Percentiles rank a stretch among this genome's conserved stretches.
Evolutionary conservation across 2,888 invertebrate genomes (phyloP).

Genomic region (Xanthorhoe spadicearia): DNA sequence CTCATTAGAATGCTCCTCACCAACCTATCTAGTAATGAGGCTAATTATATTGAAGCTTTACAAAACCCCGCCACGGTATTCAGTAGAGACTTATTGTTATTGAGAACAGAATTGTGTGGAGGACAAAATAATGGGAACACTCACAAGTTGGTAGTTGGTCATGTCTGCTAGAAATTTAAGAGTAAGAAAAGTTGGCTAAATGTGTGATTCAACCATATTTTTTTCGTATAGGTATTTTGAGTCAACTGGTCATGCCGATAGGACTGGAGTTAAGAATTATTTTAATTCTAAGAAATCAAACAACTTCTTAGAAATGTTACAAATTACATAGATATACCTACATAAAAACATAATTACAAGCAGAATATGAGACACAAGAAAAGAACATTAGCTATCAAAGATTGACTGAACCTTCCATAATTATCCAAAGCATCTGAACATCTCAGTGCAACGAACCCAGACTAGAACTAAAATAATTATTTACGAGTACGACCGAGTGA

Average conservation of each 20-base stretch:
- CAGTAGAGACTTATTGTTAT: constrained; percentile 3
- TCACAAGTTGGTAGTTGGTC: neutral
- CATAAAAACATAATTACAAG: too few species aligned
- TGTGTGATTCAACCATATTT: too few species aligned
- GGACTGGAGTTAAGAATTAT: too few species aligned
- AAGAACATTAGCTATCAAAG: neutral
- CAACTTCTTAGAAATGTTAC: too few species aligned
- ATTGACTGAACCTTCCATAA: neutral
- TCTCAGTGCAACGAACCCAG: constrained; percentile 38
- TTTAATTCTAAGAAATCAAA: too few species aligned
- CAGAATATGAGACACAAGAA: too few species aligned
- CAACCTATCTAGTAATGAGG: constrained; percentile 37
- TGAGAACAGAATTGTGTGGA: neutral
- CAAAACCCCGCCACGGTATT: constrained; percentile 4
- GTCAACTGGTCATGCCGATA: too few species aligned
- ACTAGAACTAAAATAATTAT: constrained; percentile 38
- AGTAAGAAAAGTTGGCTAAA: too few species aligned
- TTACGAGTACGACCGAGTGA: constrained; percentile 41
- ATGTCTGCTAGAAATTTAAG: too few species aligned
- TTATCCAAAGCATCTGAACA: neutral
- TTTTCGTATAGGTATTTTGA: too few species aligned
- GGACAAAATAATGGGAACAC: neutral
- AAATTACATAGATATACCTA: too few species aligned
- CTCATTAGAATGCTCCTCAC: constrained; percentile 42
- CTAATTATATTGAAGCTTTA: constrained; percentile 32